Percentiles rank a stretch among this genome's conserved stretches.
These are phyloP conservation scores for Orchesella flavescens DNA, from an alignment of 2,888 invertebrate species.

Conservation along the genomic window DNA sequence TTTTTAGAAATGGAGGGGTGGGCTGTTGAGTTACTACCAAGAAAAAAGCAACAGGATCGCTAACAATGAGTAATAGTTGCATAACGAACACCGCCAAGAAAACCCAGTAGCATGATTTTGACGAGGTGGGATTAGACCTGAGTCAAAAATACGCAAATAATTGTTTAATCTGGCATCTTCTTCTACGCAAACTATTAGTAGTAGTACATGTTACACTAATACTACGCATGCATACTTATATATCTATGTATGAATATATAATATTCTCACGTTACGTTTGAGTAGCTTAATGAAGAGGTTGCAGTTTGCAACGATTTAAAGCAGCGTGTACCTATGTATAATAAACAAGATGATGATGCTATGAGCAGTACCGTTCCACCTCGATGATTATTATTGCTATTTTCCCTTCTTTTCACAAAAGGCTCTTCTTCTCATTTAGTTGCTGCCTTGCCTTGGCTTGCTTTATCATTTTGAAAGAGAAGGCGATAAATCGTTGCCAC, in stretches of 20 bases:
- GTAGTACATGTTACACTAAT: too few species aligned
- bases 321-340: neutral
- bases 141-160: too few species aligned
- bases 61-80: too few species aligned
- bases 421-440: slow-evolving; percentile 48
- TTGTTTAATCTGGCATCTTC: too few species aligned
- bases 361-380: slow-evolving; percentile 56
- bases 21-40: too few species aligned
- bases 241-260: neutral
- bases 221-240: neutral
- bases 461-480: slow-evolving; percentile 31
- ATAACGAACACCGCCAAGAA: too few species aligned
- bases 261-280: neutral
- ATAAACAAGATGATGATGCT: slow-evolving; percentile 12
- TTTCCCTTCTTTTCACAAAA: slow-evolving; percentile 55
- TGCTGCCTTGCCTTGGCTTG: slow-evolving; percentile 25
- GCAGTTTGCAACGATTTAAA: too few species aligned
- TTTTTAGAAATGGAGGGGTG: too few species aligned
- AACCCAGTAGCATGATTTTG: too few species aligned
- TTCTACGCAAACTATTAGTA: too few species aligned
- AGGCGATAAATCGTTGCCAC: slow-evolving; percentile 27
- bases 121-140: too few species aligned
- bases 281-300: slow-evolving; percentile 5
- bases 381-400: slow-evolving; percentile 58
- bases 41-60: too few species aligned